These are phyloP conservation scores for Rhagophthalmus giganteus DNA, from an alignment of 2,888 invertebrate species.

Conservation along the genomic window DNA sequence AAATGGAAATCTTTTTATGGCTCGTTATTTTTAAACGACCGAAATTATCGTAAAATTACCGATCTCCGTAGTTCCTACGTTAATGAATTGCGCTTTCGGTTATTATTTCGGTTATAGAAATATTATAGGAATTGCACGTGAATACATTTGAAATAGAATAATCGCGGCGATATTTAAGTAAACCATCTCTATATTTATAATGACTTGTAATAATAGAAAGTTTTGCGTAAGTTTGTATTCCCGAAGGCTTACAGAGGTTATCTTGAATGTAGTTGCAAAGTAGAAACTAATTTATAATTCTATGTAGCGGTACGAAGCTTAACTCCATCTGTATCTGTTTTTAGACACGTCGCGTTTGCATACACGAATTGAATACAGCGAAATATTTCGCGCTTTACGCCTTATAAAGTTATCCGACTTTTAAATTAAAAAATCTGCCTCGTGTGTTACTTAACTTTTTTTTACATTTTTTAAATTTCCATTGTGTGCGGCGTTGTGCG, in stretches of 20 bases:
- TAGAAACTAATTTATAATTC: constrained; percentile 48
- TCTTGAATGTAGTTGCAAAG: constrained; percentile 41
- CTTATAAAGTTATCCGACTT: neutral
- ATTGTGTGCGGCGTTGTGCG: neutral
- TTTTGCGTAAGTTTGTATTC: constrained; percentile 40
- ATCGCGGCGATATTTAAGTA: too few relatives aligned
- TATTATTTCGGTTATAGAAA: too few relatives aligned
- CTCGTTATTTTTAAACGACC: constrained; percentile 19
- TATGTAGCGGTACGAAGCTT: constrained; percentile 37
- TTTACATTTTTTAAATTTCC: neutral
- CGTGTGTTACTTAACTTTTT: neutral
- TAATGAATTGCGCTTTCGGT: too few relatives aligned
- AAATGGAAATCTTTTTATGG: constrained; percentile 21
- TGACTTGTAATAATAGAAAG: constrained; percentile 29
- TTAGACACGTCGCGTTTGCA: constrained; percentile 6
- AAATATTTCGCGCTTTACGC: neutral
- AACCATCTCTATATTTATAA: constrained; percentile 5
- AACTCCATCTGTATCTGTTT: constrained; percentile 27
- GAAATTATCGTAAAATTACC: constrained; percentile 12
- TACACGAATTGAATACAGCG: neutral
- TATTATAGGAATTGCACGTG: too few relatives aligned
- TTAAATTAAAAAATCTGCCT: constrained; percentile 3
- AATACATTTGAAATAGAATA: too few relatives aligned
- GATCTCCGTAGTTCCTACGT: neutral
- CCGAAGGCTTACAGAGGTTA: constrained; percentile 42